Conservation (phyloP, 1,140 invertebrate genomes). For the Euglossa dilemma region DNA sequence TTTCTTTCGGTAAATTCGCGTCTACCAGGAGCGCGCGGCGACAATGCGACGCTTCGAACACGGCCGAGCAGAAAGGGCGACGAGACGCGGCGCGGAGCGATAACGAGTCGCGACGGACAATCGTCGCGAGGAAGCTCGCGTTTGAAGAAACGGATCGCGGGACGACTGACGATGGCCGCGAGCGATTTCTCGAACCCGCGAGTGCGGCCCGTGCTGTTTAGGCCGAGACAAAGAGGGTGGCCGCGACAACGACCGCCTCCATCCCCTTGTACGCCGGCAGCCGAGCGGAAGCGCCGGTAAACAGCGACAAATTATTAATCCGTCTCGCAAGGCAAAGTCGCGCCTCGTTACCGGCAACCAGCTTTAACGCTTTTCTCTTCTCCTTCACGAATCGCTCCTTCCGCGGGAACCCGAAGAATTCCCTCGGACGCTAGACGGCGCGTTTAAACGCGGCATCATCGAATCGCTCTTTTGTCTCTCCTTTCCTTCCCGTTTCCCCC, state of each 20-base stretch:
- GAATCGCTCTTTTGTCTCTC: too few relatives aligned
- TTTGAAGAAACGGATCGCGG: conserved; percentile 10
- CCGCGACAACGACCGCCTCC: neutral
- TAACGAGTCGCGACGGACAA: neutral
- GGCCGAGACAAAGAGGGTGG: neutral
- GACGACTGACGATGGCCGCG: neutral
- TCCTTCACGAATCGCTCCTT: neutral
- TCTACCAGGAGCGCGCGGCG: neutral
- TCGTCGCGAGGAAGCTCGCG: neutral
- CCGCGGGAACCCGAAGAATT: neutral
- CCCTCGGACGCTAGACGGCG: neutral
- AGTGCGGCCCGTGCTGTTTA: neutral
- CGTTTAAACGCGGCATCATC: neutral
- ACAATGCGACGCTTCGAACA: conserved; percentile 30
- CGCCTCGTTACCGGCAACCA: conserved; percentile 7
- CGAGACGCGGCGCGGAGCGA: neutral
- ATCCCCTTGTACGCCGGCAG: neutral
- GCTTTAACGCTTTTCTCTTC: neutral
- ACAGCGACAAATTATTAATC: conserved; percentile 28
- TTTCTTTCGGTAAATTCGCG: conserved; percentile 29
- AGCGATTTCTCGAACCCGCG: neutral
- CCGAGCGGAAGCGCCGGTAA: neutral
- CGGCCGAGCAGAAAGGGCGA: neutral
- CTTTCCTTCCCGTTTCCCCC: too few relatives aligned
- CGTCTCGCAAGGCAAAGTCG: conserved; percentile 8